Percentiles rank a stretch among this genome's conserved stretches.
phyloP scores from a whole-genome alignment of 2,113 vertebrate genomes.

The Ariopsis seemanni region DNA sequence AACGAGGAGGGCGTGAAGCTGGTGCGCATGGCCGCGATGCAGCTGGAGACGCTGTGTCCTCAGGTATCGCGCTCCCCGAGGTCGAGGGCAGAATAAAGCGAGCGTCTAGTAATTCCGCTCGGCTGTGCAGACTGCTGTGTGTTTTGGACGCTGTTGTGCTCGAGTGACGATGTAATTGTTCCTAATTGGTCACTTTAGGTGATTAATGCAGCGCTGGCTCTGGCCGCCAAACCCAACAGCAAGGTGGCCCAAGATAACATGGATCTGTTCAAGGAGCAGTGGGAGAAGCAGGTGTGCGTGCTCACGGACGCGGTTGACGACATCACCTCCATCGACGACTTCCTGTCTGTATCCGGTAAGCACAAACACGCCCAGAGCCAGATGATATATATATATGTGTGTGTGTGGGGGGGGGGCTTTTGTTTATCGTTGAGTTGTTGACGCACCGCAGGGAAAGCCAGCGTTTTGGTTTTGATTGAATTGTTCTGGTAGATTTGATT shows the following conservation, averaged over 20 bases:
- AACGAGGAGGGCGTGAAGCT: slow-evolving; percentile 98
- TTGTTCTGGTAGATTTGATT: too few relatives aligned
- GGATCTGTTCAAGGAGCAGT: slow-evolving; percentile 97
- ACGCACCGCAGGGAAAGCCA: not conserved
- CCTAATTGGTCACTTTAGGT: slow-evolving; percentile 83
- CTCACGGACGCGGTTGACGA: slow-evolving; percentile 97
- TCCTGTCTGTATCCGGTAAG: slow-evolving; percentile 95
- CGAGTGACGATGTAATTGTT: slow-evolving; percentile 63
- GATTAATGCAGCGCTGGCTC: slow-evolving; percentile 95
- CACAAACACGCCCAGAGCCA: not conserved
- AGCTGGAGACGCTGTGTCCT: slow-evolving; percentile 93
- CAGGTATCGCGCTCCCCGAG: slow-evolving; percentile 74
- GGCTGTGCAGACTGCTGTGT: too few relatives aligned
- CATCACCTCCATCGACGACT: slow-evolving; percentile 99
- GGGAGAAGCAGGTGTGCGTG: slow-evolving; percentile 96
- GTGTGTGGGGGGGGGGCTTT: not conserved
- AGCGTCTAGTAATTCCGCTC: too few relatives aligned
- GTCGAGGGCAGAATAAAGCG: too few relatives aligned
- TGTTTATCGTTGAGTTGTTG: not conserved
- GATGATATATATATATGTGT: not conserved
- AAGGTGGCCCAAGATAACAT: slow-evolving; percentile 98
- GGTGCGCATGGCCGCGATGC: slow-evolving; percentile 96
- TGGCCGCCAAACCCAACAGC: slow-evolving; percentile 97
- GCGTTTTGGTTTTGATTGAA: too few relatives aligned
- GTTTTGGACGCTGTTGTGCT: slow-evolving; percentile 56